phyloP scores from a whole-genome alignment of 1,140 invertebrate species.

The Lepidurus couesii region DNA sequence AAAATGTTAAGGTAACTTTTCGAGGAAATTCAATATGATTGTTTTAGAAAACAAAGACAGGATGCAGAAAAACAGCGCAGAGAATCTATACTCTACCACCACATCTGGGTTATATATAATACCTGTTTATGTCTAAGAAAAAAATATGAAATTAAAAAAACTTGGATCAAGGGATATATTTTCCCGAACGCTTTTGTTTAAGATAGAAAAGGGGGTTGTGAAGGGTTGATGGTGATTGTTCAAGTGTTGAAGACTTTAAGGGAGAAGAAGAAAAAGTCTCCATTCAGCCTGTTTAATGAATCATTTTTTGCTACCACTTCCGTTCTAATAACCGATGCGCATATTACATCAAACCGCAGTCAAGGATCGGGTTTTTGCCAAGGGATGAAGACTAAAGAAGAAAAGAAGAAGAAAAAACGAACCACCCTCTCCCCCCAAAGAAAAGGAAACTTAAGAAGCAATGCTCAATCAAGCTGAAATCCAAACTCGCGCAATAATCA shows the following conservation, averaged over 20 bases:
- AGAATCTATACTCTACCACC: background rate
- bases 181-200: background rate
- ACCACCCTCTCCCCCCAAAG: background rate
- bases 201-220: background rate
- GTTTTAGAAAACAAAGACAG: constrained; percentile 11
- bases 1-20: background rate
- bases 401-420: background rate
- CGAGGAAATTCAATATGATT: constrained; percentile 4
- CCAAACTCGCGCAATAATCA: background rate
- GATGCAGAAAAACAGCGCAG: constrained; percentile 18
- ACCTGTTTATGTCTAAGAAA: background rate
- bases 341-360: constrained; percentile 11
- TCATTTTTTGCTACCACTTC: constrained; percentile 22
- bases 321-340: constrained; percentile 21
- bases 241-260: too few species aligned
- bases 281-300: constrained; percentile 22
- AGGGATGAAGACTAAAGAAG: background rate
- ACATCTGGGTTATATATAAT: background rate
- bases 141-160: background rate
- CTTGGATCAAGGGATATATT: background rate
- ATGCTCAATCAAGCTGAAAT: constrained; percentile 14
- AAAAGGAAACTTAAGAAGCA: constrained; percentile 1
- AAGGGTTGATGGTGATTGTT: background rate
- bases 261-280: background rate
- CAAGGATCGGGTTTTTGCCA: background rate